Base-by-base conservation (phyloP, 2,888 invertebrate genomes). In the Strigamia maritima region DNA sequence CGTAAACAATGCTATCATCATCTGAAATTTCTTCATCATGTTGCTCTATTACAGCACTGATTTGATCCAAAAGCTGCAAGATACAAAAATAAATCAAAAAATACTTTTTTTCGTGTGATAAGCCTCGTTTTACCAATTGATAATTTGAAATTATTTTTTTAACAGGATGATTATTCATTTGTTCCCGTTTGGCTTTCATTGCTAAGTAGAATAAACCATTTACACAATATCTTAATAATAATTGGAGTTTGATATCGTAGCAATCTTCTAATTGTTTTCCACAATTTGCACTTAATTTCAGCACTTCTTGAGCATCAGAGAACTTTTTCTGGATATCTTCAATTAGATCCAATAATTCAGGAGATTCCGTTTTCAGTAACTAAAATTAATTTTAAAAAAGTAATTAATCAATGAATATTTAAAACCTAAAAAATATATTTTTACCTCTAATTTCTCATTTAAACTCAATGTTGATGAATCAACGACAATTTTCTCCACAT, bases 141-240 rank as follows among this genome's bases (percentile, higher is more conserved):
- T 93, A 93, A 84, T 94, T 93, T 80, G 92, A 91, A 78, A 98
- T 88, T 81, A 94, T 89, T 85, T 94, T 93, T 70, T 94, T 90
- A 16, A 97, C 91, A n/a, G 98, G 97, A 88, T 98, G 98, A 82
- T 92, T 91, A 83, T 91, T 90, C 26, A 94, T 89, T 79, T 90
- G 89, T 26, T 89, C 87, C 83, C 90, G 91, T 84, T 92, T 91
- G 79, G 93, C 90, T 88, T 95, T 95, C 19, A 97, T 86, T 82
- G 94, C 88, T 82, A 97, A 86, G 86, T 96, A 97, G 87, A 94
- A 95, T 76, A 91, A 90, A 54, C 97, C 91, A 85, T 97, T 96
- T 26, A 91, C 90, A 83, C 93, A 93, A 85, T 97, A 97, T 85
- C 94, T 95, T 40, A 35, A 80, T 26, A 26, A 31, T 79, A 22